Percentiles rank a stretch among this genome's conserved stretches.
Evolutionary conservation across 2,797 vertebrate genomes (phyloP).

Genomic region (Ceyx erithaca): DNA sequence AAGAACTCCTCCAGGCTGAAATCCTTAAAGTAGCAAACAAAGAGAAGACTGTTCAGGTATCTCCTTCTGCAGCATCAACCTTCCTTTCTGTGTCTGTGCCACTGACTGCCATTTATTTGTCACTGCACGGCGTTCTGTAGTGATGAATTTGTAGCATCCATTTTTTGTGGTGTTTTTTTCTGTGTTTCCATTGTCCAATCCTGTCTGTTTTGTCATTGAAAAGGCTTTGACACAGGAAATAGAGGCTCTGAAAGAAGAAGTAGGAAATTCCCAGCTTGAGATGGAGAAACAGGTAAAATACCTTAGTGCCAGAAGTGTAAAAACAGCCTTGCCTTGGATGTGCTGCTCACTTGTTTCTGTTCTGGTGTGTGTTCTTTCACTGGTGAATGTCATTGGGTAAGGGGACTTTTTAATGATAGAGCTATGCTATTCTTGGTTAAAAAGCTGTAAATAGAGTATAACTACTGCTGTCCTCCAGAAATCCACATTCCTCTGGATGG

Average conservation of each 20-base stretch:
- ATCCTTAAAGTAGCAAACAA: constrained; percentile 82
- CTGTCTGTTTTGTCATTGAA: constrained; percentile 82
- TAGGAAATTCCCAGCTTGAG: constrained; percentile 87
- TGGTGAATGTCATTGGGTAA: not conserved
- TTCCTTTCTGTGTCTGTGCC: constrained; percentile 52
- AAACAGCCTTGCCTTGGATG: constrained; percentile 61
- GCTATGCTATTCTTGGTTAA: not conserved
- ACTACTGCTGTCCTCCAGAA: not conserved
- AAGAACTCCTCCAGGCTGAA: constrained; percentile 87
- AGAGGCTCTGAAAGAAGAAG: constrained; percentile 87
- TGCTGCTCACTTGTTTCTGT: constrained; percentile 36
- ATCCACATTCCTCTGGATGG: not conserved
- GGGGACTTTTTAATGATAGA: not conserved
- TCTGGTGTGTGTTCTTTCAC: not conserved
- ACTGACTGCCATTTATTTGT: constrained; percentile 62
- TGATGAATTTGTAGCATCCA: constrained; percentile 40
- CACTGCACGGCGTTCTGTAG: constrained; percentile 59
- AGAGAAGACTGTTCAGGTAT: constrained; percentile 87
- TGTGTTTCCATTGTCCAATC: constrained; percentile 82
- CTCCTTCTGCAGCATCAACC: not conserved
- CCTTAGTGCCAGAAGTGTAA: constrained; percentile 68
- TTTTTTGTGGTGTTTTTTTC: constrained; percentile 33
- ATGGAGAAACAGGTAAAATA: constrained; percentile 86
- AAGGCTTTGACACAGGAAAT: constrained; percentile 92
- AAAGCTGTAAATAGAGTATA: not conserved